These are phyloP conservation scores for Parascotia fuliginaria DNA, from an alignment of 2,888 invertebrate genomes.

Conservation along the genomic window DNA sequence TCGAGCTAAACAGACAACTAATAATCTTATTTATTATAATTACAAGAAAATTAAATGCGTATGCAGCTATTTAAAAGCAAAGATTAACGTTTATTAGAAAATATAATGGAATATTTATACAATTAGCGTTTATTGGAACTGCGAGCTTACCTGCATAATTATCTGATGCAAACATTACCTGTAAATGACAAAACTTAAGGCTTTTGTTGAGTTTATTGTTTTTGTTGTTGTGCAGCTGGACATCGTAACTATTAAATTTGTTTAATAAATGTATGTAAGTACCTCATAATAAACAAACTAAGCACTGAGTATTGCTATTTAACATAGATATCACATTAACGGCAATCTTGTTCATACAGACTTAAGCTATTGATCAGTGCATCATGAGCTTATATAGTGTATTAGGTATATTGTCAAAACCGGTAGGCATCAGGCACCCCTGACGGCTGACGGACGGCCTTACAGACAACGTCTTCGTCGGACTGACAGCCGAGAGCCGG, in stretches of 20 bases:
- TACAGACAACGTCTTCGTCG: conserved; percentile 67
- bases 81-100: not conserved
- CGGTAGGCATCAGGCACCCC: conserved; percentile 48
- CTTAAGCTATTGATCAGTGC: not conserved
- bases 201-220: not conserved
- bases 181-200: not conserved
- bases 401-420: conserved; percentile 20
- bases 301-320: no score
- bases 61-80: not conserved
- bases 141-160: not conserved
- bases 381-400: not conserved
- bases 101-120: not conserved
- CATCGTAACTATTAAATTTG: no score
- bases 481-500: conserved; percentile 81
- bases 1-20: not conserved
- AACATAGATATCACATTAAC: not conserved
- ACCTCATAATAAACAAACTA: no score
- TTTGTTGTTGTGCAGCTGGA: no score
- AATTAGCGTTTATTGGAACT: not conserved
- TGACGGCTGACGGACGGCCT: conserved; percentile 50
- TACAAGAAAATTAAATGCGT: not conserved
- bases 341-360: not conserved
- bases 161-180: not conserved
- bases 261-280: no score
- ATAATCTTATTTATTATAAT: not conserved